Conservation (phyloP, 2,888 invertebrate genomes). For the Lasioglossum zephyrum region DNA sequence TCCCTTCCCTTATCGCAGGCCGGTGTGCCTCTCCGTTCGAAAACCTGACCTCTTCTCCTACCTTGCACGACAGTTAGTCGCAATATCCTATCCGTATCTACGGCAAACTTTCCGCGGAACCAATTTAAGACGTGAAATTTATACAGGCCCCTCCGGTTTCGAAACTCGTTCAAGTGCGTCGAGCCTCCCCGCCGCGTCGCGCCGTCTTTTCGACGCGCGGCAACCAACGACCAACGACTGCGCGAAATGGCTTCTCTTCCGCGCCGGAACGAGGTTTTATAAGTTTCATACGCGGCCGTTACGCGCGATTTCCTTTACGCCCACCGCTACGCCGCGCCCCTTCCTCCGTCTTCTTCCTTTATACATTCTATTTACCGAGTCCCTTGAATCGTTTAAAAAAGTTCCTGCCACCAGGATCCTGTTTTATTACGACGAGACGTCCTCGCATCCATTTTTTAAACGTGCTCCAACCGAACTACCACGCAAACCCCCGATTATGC, state of each 20-base stretch:
- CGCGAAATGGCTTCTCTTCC: slow-evolving; percentile 21
- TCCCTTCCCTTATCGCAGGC: slow-evolving; percentile 26
- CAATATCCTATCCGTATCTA: slow-evolving; percentile 44
- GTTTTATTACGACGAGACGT: background rate
- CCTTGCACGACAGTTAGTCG: slow-evolving; percentile 26
- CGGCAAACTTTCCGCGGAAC: slow-evolving; percentile 50
- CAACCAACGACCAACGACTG: slow-evolving; percentile 18
- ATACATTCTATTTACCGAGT: slow-evolving; percentile 48
- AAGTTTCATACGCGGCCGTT: slow-evolving; percentile 45
- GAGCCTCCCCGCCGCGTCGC: slow-evolving; percentile 15
- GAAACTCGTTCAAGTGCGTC: slow-evolving; percentile 67
- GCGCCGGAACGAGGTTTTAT: slow-evolving; percentile 35
- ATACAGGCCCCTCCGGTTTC: slow-evolving; percentile 73
- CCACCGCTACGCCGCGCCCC: background rate
- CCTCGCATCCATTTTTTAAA: background rate
- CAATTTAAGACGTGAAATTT: slow-evolving; percentile 78
- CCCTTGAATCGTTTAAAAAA: slow-evolving; percentile 46
- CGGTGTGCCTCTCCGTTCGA: slow-evolving; percentile 26
- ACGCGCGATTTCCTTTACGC: slow-evolving; percentile 27
- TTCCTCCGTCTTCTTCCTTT: slow-evolving; percentile 8
- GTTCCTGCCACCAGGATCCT: slow-evolving; percentile 9
- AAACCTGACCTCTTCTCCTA: background rate
- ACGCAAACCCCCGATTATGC: background rate
- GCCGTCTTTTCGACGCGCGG: slow-evolving; percentile 18
- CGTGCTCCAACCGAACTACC: background rate